Base-by-base conservation (phyloP, 2,797 vertebrate species). In the Aeoliscus strigatus region DNA sequence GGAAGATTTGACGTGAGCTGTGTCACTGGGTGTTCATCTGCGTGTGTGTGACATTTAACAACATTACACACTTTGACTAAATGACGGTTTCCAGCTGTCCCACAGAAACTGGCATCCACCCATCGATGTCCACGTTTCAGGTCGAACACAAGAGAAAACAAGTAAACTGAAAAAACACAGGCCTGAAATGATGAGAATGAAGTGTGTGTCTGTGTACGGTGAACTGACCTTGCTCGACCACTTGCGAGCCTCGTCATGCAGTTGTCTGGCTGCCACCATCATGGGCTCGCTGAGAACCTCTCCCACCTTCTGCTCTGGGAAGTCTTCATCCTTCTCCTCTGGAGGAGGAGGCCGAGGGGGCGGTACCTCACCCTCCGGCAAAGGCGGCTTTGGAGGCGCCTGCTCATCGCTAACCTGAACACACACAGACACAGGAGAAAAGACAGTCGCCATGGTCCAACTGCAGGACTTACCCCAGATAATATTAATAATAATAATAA, bases 311-410 rank as follows among this genome's bases (percentile, higher is more conserved):
- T 91, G 91, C 77, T 98, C 96, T 0, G 96, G 96, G 80, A 99
- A 99, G 65, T 98, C 95, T 49, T 99, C 96, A 25, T 99, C 96
- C 76, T 95, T 97, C 71, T 99, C 96, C 46, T 99, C 96, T 2
- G 96, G 96, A 1, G 95, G 95, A 9, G 96, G 96, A 4, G 96
- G 96, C 9, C 95, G 89, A 9, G 96, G 95, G 0, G 96, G 96
- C 13, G 96, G 96, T 45, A 98, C 91, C 56, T 98, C 95, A 1
- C 94, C 94, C 61, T 98, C 94, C 8, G 96, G 96, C 35, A 99
- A 86, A 0, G 96, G 96, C 2, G 96, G 96, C 75, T 99, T 99
- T 0, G 96, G 96, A 56, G 96, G 96, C 23, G 93, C 94, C 35
- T 92, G 91, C 36, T 98, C 93, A 36, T 99, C 94, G 27, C 88